Conservation (phyloP, 2,888 invertebrate genomes). For the Helobdella robusta region DNA sequence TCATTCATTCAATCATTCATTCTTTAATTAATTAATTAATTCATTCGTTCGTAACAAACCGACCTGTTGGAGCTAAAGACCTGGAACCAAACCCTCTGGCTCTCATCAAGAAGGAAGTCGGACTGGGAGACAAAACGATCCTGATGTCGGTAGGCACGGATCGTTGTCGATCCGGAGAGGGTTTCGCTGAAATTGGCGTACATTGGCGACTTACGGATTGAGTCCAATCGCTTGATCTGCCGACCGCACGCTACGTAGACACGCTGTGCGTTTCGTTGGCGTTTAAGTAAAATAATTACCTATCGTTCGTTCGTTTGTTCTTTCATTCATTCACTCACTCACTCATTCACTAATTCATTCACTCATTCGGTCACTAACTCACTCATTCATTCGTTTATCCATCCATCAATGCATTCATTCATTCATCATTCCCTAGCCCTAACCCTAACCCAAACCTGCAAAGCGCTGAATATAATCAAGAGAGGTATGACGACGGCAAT, state of each 20-base stretch:
- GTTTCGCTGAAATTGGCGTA: slow-evolving; percentile 91
- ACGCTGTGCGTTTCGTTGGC: slow-evolving; percentile 54
- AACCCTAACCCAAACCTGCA: slow-evolving; percentile 26
- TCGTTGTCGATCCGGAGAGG: slow-evolving; percentile 62
- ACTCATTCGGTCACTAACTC: no score
- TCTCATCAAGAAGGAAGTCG: slow-evolving; percentile 76
- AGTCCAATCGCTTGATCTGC: slow-evolving; percentile 82
- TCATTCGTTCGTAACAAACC: not conserved
- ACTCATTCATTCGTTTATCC: no score
- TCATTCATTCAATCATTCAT: not conserved
- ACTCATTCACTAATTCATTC: no score
- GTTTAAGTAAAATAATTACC: not conserved
- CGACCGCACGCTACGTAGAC: slow-evolving; percentile 85
- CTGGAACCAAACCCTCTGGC: slow-evolving; percentile 81
- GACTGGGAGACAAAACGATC: slow-evolving; percentile 74
- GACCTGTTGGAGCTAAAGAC: slow-evolving; percentile 72
- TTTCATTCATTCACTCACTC: no score
- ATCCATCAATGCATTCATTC: no score
- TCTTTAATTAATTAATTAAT: not conserved
- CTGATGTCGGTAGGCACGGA: slow-evolving; percentile 71
- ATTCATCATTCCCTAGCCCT: no score
- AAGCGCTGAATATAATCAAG: slow-evolving; percentile 39
- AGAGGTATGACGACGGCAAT: slow-evolving; percentile 41
- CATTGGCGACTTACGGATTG: slow-evolving; percentile 82
- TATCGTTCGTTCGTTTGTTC: no score